Evolutionary conservation across 2,113 vertebrate species (phyloP).

Genomic region (Cranoglanis bouderius): DNA sequence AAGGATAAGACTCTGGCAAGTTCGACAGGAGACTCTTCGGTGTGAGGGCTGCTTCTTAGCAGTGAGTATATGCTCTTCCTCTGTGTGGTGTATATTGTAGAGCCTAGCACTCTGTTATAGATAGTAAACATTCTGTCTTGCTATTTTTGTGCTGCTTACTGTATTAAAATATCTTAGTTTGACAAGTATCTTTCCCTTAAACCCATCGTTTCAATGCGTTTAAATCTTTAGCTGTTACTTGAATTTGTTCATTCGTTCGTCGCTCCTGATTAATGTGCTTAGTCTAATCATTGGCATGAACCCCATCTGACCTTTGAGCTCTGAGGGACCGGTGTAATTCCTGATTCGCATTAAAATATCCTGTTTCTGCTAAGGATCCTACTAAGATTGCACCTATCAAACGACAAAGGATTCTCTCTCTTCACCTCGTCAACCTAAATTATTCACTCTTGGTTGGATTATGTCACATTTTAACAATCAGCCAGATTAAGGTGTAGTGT

Average conservation of each 20-base stretch:
- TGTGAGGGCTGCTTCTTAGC: neutral
- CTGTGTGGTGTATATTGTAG: neutral
- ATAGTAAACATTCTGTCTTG: neutral
- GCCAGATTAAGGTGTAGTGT: conserved; percentile 53
- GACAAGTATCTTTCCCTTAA: neutral
- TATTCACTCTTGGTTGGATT: conserved; percentile 37
- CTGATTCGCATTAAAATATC: conserved; percentile 47
- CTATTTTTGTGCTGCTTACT: neutral
- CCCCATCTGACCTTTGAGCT: conserved; percentile 46
- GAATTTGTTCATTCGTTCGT: neutral
- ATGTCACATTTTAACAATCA: conserved; percentile 51
- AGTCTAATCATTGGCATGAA: conserved; percentile 21
- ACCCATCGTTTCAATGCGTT: neutral
- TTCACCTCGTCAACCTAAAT: conserved; percentile 40
- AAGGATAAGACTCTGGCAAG: conserved; percentile 48
- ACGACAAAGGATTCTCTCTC: conserved; percentile 32
- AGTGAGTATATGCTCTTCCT: neutral
- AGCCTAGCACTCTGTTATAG: neutral
- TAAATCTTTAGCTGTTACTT: neutral
- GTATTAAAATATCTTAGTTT: neutral
- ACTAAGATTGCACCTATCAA: conserved; percentile 43
- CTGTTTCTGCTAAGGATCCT: conserved; percentile 53
- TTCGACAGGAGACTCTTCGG: conserved; percentile 39
- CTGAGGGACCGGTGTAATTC: conserved; percentile 27
- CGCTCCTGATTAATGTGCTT: neutral